phyloP scores from a whole-genome alignment of 2,113 vertebrate species.

The Microcebus jonahi region DNA sequence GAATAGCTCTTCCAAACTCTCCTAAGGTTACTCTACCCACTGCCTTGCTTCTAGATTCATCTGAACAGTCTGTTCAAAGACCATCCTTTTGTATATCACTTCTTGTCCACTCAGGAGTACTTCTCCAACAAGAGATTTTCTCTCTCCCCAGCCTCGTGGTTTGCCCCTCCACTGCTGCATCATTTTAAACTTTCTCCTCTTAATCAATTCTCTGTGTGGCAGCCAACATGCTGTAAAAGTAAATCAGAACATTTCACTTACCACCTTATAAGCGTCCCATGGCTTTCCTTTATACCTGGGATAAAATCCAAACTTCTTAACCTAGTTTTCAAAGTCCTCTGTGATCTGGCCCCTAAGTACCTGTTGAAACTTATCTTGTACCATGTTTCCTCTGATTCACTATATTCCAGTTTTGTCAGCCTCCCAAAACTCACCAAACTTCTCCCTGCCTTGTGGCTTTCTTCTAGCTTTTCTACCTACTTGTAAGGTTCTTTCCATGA shows the following conservation, averaged over 20 bases:
- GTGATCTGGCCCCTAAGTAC: not conserved
- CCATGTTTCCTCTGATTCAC: not conserved
- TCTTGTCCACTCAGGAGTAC: not conserved
- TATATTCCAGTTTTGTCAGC: not conserved
- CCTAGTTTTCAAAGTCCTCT: not conserved
- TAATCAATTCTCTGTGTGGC: not conserved
- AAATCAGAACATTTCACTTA: not conserved
- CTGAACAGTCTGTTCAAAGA: not conserved
- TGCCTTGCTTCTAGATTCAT: not conserved
- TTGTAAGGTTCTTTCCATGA: not conserved
- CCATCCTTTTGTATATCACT: not conserved
- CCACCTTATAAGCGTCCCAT: not conserved
- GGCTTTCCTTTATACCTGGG: not conserved
- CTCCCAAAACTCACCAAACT: not conserved
- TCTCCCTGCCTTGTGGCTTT: not conserved
- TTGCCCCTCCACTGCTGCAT: not conserved
- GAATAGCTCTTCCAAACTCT: not conserved
- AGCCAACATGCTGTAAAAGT: not conserved
- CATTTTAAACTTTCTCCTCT: not conserved
- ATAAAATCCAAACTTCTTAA: slow-evolving; percentile 27
- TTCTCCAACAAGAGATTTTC: not conserved
- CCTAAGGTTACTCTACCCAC: not conserved
- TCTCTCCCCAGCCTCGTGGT: not conserved
- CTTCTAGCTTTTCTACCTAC: slow-evolving; percentile 5
- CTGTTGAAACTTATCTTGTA: not conserved